Evolutionary conservation across 1,140 invertebrate species (phyloP).

Genomic region (Rhopalosiphum maidis): DNA sequence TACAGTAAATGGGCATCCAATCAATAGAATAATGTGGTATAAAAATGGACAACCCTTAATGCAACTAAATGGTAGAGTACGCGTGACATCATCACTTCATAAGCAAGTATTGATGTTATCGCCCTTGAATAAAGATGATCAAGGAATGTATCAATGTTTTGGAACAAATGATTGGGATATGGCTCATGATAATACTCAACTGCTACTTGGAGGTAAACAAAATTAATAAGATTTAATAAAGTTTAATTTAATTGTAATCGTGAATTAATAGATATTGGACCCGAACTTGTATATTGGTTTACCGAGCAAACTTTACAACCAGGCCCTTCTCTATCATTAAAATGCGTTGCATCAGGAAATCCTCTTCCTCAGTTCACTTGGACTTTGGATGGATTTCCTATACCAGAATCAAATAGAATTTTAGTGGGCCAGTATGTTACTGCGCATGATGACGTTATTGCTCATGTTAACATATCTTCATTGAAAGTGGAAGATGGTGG

Average conservation of each 20-base stretch:
- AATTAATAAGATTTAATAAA: not conserved
- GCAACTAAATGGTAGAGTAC: constrained; percentile 58
- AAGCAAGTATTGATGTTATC: constrained; percentile 68
- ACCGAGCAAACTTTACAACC: constrained; percentile 88
- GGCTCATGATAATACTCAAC: constrained; percentile 80
- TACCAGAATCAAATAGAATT: constrained; percentile 78
- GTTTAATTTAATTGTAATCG: not conserved
- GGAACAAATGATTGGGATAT: constrained; percentile 85
- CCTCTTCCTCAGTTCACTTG: constrained; percentile 88
- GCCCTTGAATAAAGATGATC: constrained; percentile 76
- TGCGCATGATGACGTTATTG: constrained; percentile 82
- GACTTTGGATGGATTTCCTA: constrained; percentile 85
- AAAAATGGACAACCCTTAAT: constrained; percentile 59
- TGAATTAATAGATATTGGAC: constrained; percentile 74
- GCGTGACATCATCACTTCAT: constrained; percentile 60
- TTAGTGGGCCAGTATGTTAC: constrained; percentile 87
- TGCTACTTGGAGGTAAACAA: constrained; percentile 80
- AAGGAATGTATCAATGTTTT: constrained; percentile 90
- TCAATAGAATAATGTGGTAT: constrained; percentile 78
- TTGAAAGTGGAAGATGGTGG: constrained; percentile 90
- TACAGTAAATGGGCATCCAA: constrained; percentile 82
- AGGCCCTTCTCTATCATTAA: constrained; percentile 85
- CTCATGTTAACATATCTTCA: constrained; percentile 90
- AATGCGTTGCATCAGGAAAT: constrained; percentile 89
- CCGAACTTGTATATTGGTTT: constrained; percentile 87